Evolutionary conservation across 2,113 vertebrate species (phyloP), one percentile per base, ranked within the genome.

Genomic region (Micronisus gabar): DNA sequence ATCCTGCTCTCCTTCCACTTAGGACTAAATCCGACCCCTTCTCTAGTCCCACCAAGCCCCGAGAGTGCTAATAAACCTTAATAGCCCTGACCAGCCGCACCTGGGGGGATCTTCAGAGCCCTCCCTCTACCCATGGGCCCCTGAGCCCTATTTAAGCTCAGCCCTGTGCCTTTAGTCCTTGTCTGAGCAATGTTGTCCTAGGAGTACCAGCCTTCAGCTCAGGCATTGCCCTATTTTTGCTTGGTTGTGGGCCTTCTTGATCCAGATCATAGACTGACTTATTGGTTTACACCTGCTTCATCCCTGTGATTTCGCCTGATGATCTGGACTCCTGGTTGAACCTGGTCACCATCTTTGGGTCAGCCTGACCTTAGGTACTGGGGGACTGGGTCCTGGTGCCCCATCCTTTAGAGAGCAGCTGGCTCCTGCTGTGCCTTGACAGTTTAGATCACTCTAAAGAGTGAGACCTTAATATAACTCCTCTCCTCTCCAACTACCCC

Each of bases 171-270:
- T 26, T 56, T 11, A n/a, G 73, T 14, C 22, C 29, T n/a, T 20
- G 27, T 3, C 32, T 59, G 26, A 67, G 41, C 47, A 2, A 1
- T 5, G 0, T 3, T 13, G 15, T 4, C 32, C 13, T 10, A 18
- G 29, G 59, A 45, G 27, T 1, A 15, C 4, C 48, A 23, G 32
- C 16, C 13, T 2, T 10, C 43, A 20, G 40, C 32, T 66, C 59
- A 30, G 61, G 22, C 7, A 2, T 0, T 7, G 43, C 5, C 25
- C 1, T 1, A 1, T 6, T 21, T 50, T 7, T 53, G 13, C n/a
- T n/a, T 29, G 43, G 30, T n/a, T 1, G 0, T 1, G 8, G 36
- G 48, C 34, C 29, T 10, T 36, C 5, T 2, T 11, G 15, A 34
- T 19, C 59, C 18, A 1, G 13, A 6, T 9, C 26, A 3, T 1